Evolutionary conservation across 2,797 vertebrate genomes (phyloP).

Genomic region (Poeciliopsis turneri): DNA sequence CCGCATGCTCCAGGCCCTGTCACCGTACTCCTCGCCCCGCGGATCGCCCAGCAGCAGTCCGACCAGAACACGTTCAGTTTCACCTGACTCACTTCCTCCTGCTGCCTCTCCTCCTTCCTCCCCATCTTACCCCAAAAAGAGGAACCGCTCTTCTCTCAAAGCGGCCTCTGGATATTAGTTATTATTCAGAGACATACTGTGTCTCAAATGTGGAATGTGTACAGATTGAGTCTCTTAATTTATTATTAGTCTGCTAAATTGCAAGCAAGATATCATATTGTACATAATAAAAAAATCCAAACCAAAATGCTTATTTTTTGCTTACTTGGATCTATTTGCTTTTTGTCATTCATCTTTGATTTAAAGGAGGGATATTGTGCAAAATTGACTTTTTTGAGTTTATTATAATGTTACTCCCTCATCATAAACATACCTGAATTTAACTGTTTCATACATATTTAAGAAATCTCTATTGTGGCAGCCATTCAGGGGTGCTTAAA

Average conservation of each 20-base stretch:
- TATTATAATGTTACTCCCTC: too few species aligned
- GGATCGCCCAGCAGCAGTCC: constrained; percentile 83
- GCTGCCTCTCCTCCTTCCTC: constrained; percentile 31
- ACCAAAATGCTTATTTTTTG: background rate
- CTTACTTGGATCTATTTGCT: background rate
- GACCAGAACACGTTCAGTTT: constrained; percentile 81
- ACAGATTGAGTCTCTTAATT: constrained; percentile 18
- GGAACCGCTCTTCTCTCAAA: constrained; percentile 37
- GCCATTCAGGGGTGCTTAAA: too few species aligned
- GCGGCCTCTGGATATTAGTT: constrained; percentile 13
- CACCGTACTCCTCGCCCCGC: constrained; percentile 87
- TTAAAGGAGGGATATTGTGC: background rate
- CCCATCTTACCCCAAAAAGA: constrained; percentile 40
- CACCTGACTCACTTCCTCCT: constrained; percentile 82
- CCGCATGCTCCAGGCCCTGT: constrained; percentile 94
- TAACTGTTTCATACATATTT: too few species aligned
- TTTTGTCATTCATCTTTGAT: background rate
- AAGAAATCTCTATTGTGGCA: too few species aligned
- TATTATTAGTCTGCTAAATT: constrained; percentile 28
- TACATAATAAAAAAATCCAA: constrained; percentile 27
- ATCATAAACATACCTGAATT: too few species aligned
- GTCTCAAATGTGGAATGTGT: background rate
- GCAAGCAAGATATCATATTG: constrained; percentile 20
- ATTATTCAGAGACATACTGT: constrained; percentile 1
- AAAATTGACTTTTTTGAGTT: too few species aligned